Percentiles rank a stretch among this genome's conserved stretches.
These are phyloP conservation scores for Tursiops truncatus DNA, from an alignment of 2,113 vertebrate species.

Conservation along the genomic window DNA sequence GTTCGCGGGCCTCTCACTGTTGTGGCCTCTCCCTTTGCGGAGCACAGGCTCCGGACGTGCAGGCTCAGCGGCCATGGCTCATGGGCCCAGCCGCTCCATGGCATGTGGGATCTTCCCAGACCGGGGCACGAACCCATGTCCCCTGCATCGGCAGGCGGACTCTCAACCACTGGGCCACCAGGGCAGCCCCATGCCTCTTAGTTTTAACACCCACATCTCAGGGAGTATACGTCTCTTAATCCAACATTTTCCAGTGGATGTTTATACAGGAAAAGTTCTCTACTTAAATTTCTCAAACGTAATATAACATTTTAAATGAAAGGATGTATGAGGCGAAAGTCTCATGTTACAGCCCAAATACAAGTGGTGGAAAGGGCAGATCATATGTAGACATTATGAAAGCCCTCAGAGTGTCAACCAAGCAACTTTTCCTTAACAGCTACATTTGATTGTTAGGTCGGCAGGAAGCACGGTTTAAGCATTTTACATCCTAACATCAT, in stretches of 20 bases:
- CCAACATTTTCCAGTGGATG: background rate
- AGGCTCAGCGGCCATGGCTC: too few species aligned
- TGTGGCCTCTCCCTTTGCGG: too few species aligned
- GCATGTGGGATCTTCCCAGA: too few species aligned
- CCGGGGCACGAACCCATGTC: too few species aligned
- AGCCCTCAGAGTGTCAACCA: background rate
- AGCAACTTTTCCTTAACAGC: background rate
- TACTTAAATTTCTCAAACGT: background rate
- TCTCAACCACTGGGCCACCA: too few species aligned
- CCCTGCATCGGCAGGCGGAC: too few species aligned
- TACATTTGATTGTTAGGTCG: background rate
- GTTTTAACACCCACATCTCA: background rate
- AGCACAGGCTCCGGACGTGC: too few species aligned
- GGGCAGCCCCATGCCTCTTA: background rate
- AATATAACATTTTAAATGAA: conserved; percentile 3
- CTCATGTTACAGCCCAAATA: background rate
- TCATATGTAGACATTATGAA: background rate
- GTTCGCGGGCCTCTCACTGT: too few species aligned
- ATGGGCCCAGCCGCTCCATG: too few species aligned
- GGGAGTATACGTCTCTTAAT: background rate
- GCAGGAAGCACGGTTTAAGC: background rate
- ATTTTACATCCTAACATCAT: background rate
- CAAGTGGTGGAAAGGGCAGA: background rate
- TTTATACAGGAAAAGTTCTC: background rate
- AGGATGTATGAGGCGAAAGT: background rate